Conservation (phyloP, 2,797 vertebrate genomes). For the Pangasius krempfi region DNA sequence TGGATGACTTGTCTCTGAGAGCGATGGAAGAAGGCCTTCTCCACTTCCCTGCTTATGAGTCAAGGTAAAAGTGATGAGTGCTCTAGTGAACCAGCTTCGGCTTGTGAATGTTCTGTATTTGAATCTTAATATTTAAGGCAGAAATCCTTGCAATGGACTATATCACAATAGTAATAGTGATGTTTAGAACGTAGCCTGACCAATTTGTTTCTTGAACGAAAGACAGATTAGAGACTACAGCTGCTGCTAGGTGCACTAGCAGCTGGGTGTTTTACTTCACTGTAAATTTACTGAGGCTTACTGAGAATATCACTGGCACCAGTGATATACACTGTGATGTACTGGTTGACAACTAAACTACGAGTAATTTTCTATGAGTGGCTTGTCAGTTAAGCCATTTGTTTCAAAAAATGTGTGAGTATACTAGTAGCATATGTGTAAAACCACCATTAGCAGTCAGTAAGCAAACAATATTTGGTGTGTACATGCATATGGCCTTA, state of each 20-base stretch:
- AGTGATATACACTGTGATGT: not conserved
- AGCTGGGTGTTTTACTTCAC: not conserved
- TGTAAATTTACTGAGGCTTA: not conserved
- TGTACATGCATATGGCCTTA: not conserved
- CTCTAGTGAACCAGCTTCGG: not conserved
- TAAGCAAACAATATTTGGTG: not conserved
- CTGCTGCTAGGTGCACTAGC: not conserved
- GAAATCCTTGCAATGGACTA: not conserved
- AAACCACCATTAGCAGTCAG: not conserved
- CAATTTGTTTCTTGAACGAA: not conserved
- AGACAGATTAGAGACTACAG: not conserved
- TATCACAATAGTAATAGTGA: not conserved
- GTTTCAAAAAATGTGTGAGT: not conserved
- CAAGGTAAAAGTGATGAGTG: constrained; percentile 21
- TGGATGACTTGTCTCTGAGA: constrained; percentile 85
- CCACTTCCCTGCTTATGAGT: constrained; percentile 56
- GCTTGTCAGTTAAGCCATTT: not conserved
- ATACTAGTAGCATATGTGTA: not conserved
- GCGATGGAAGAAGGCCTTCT: constrained; percentile 87
- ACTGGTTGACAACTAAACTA: not conserved
- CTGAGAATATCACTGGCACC: not conserved
- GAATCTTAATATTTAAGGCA: not conserved
- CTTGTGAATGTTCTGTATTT: not conserved
- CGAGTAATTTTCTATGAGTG: not conserved
- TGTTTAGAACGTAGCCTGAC: not conserved